phyloP scores from a whole-genome alignment of 2,113 vertebrate species.

The Sinocyclocheilus anshuiensis region DNA sequence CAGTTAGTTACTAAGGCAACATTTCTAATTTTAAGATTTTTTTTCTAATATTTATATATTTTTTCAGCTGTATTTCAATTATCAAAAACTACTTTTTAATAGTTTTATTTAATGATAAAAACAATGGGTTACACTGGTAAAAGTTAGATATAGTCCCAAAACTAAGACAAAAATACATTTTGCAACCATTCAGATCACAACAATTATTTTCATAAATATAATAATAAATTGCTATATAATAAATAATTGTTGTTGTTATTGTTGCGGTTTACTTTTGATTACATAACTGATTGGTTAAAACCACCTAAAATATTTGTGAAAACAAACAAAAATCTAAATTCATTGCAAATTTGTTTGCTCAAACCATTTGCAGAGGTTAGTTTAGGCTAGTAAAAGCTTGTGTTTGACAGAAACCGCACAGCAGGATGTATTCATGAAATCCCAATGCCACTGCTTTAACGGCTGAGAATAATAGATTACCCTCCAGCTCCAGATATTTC shows the following conservation, averaged over 20 bases:
- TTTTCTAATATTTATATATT: too few species aligned
- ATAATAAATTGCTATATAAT: not conserved
- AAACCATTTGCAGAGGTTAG: not conserved
- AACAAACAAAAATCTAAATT: not conserved
- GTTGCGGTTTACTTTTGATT: not conserved
- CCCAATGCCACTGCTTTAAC: not conserved
- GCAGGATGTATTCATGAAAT: not conserved
- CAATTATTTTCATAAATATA: not conserved
- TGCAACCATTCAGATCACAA: not conserved
- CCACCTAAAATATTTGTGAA: not conserved
- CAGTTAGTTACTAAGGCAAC: too few species aligned
- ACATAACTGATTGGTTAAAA: not conserved
- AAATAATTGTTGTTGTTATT: not conserved
- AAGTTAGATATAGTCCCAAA: not conserved
- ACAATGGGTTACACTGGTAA: too few species aligned
- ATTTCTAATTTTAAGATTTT: too few species aligned
- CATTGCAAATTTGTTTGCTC: not conserved
- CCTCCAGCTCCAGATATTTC: not conserved
- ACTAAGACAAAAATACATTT: not conserved
- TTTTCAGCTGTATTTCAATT: too few species aligned
- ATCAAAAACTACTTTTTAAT: too few species aligned
- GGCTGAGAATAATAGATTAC: conserved; percentile 8
- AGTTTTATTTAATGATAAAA: too few species aligned
- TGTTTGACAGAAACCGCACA: not conserved
- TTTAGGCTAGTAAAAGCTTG: not conserved